Evolutionary conservation across 2,888 invertebrate genomes (phyloP).

Genomic region (Limenitis arthemis): DNA sequence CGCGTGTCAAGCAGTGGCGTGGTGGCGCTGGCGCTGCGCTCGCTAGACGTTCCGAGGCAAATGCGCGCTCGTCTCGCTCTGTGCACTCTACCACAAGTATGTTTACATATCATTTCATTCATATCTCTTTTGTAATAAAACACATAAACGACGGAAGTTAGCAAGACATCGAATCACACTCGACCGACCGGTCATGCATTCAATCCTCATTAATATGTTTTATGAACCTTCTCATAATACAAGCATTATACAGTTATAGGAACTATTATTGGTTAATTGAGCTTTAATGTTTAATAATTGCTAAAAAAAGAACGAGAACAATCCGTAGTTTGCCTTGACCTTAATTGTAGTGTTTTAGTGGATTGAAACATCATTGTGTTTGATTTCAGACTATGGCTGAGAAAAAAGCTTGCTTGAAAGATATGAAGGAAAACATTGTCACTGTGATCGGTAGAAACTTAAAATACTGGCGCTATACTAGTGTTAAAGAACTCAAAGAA

Average conservation of each 20-base stretch:
- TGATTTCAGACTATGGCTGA: constrained; percentile 44
- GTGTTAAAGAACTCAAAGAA: constrained; percentile 39
- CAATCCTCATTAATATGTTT: too few species aligned
- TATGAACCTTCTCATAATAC: too few species aligned
- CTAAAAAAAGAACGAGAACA: too few species aligned
- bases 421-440: constrained; percentile 64
- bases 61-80: constrained; percentile 69
- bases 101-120: neutral
- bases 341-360: neutral
- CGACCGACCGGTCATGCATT: too few species aligned
- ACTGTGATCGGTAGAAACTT: constrained; percentile 65
- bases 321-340: too few species aligned
- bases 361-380: constrained; percentile 4
- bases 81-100: constrained; percentile 59
- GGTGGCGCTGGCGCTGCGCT: constrained; percentile 80
- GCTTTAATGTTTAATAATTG: too few species aligned
- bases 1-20: constrained; percentile 77
- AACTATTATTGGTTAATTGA: too few species aligned
- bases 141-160: too few species aligned
- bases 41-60: constrained; percentile 70
- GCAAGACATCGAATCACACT: too few species aligned
- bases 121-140: too few species aligned
- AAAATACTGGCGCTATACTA: constrained; percentile 64
- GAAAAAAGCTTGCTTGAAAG: constrained; percentile 59
- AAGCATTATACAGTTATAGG: too few species aligned